These are phyloP conservation scores for Xenentodon cancila DNA, from an alignment of 2,797 vertebrate species.

Conservation along the genomic window DNA sequence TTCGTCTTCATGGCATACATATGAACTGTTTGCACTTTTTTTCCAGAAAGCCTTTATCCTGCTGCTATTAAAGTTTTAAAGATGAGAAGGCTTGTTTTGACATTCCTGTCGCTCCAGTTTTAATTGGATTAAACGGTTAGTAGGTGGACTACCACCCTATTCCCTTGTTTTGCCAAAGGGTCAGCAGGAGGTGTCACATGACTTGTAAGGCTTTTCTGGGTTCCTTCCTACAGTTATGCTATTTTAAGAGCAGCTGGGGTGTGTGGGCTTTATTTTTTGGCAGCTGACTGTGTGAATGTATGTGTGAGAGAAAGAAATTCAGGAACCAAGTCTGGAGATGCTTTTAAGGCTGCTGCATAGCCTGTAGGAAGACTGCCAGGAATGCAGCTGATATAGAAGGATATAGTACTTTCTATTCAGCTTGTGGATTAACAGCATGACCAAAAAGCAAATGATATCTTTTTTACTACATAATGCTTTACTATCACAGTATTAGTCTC, in stretches of 20 bases:
- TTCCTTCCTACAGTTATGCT: constrained; percentile 40
- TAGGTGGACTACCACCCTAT: constrained; percentile 24
- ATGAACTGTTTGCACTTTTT: constrained; percentile 8
- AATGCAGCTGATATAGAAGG: constrained; percentile 43
- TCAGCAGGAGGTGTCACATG: constrained; percentile 38
- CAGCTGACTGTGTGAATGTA: constrained; percentile 14
- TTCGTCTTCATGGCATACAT: not conserved
- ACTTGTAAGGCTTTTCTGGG: constrained; percentile 23
- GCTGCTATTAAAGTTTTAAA: constrained; percentile 1
- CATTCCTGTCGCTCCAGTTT: constrained; percentile 9
- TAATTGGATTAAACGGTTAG: constrained; percentile 39
- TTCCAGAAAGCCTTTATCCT: not conserved
- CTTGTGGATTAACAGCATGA: not conserved
- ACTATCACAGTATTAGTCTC: constrained; percentile 7
- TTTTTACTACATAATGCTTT: not conserved
- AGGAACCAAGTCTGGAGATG: constrained; percentile 40
- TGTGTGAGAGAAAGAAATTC: constrained; percentile 25
- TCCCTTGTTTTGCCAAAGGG: constrained; percentile 26
- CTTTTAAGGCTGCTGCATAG: constrained; percentile 39
- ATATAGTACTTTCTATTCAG: not conserved
- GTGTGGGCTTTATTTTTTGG: constrained; percentile 45
- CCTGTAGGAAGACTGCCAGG: constrained; percentile 53
- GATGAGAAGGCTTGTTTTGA: constrained; percentile 6
- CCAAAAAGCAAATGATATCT: not conserved
- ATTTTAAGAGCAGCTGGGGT: constrained; percentile 41